Conservation (phyloP, 2,888 invertebrate genomes). For the Cloeon dipterum region DNA sequence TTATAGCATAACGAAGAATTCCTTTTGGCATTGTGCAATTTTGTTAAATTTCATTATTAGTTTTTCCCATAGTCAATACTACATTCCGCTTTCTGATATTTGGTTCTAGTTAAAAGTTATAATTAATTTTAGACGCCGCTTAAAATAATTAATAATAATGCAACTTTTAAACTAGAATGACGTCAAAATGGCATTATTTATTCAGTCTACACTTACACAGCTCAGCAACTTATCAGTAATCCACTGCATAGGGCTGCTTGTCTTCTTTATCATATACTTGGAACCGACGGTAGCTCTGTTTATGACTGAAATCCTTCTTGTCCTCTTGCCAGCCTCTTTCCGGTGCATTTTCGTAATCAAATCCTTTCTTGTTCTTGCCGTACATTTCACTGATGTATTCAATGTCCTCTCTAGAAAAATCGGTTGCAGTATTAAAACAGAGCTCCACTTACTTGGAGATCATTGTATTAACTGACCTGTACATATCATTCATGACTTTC, state of each 20-base stretch:
- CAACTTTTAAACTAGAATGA: too few species aligned
- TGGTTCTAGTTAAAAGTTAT: too few species aligned
- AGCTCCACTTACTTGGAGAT: not conserved
- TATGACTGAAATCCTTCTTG: slow-evolving; percentile 57
- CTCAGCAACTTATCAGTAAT: too few species aligned
- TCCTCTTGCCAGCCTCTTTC: slow-evolving; percentile 62
- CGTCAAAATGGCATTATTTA: too few species aligned
- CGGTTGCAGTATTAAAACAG: not conserved
- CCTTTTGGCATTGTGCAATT: too few species aligned
- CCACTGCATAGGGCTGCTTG: slow-evolving; percentile 41
- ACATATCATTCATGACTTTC: slow-evolving; percentile 45
- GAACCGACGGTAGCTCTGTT: slow-evolving; percentile 52
- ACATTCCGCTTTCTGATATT: too few species aligned
- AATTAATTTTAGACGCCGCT: too few species aligned
- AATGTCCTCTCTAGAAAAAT: slow-evolving; percentile 41
- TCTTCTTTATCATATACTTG: slow-evolving; percentile 51
- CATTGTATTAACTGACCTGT: slow-evolving; percentile 20
- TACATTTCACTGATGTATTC: slow-evolving; percentile 39
- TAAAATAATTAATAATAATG: too few species aligned
- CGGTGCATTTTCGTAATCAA: slow-evolving; percentile 54
- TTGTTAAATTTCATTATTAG: too few species aligned
- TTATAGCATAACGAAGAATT: too few species aligned
- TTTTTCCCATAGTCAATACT: too few species aligned
- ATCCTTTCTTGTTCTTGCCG: slow-evolving; percentile 40
- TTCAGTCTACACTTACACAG: too few species aligned